These are phyloP conservation scores for Gobiocypris rarus DNA, from an alignment of 2,113 vertebrate species.

Conservation along the genomic window DNA sequence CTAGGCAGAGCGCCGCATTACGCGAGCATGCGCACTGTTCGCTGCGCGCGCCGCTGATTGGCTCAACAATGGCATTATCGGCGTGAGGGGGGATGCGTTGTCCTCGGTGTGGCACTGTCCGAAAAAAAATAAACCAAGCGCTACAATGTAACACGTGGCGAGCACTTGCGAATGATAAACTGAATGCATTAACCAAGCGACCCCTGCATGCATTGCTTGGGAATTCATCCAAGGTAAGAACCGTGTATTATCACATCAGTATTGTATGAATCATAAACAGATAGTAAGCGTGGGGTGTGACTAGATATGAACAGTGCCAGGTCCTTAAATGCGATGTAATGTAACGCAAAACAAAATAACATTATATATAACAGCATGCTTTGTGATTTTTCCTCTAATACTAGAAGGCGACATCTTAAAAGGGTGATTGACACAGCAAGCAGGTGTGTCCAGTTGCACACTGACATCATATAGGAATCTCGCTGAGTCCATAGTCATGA, in stretches of 20 bases:
- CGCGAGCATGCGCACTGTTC: conserved; percentile 8
- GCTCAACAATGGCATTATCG: not conserved
- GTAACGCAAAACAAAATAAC: not conserved
- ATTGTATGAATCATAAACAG: not conserved
- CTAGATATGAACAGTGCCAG: not conserved
- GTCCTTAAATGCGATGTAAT: not conserved
- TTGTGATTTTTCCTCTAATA: not conserved
- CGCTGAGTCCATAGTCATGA: not conserved
- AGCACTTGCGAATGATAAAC: not conserved
- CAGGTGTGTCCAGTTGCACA: conserved; percentile 19
- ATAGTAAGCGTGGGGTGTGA: conserved; percentile 18
- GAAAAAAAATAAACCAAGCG: conserved; percentile 23
- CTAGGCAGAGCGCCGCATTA: conserved; percentile 27
- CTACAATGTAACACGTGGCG: not conserved
- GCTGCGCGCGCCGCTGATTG: not conserved
- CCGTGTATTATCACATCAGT: not conserved
- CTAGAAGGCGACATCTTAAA: not conserved
- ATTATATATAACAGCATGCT: not conserved
- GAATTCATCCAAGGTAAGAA: not conserved
- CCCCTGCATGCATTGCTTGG: not conserved
- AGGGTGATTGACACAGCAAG: not conserved
- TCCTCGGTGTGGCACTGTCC: conserved; percentile 13
- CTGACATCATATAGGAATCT: not conserved
- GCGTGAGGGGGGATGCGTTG: conserved; percentile 11
- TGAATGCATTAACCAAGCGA: not conserved